Conservation (phyloP, 2,113 vertebrate genomes). For the Pelecanus crispus region DNA sequence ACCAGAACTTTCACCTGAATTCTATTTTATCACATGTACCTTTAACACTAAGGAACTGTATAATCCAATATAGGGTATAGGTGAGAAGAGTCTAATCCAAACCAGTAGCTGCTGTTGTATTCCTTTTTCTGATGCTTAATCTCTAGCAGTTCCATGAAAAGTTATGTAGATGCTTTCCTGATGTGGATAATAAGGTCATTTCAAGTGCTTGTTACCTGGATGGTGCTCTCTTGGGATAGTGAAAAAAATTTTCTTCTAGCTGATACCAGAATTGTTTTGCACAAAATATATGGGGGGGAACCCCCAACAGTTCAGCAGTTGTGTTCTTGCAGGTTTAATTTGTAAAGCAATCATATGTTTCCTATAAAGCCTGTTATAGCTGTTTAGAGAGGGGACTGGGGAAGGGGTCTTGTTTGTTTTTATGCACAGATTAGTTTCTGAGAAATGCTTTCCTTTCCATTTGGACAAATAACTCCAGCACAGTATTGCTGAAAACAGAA, state of each 20-base stretch:
- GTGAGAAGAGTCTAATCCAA: slow-evolving; percentile 55
- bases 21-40: background rate
- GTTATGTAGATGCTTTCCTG: slow-evolving; percentile 62
- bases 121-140: slow-evolving; percentile 23
- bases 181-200: slow-evolving; percentile 73
- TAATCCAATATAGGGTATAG: background rate
- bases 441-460: slow-evolving; percentile 77
- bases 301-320: slow-evolving; percentile 38
- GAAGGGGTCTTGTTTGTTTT: background rate
- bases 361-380: slow-evolving; percentile 78
- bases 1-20: background rate
- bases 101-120: slow-evolving; percentile 17
- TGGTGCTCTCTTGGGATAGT: slow-evolving; percentile 28
- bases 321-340: slow-evolving; percentile 75
- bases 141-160: slow-evolving; percentile 28
- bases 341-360: slow-evolving; percentile 75
- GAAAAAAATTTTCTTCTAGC: slow-evolving; percentile 73
- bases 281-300: slow-evolving; percentile 18
- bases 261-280: background rate
- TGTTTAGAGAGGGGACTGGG: slow-evolving; percentile 39
- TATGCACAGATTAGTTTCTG: slow-evolving; percentile 4
- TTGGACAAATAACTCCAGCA: slow-evolving; percentile 77
- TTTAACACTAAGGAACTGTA: background rate
- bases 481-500: slow-evolving; percentile 74
- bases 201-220: slow-evolving; percentile 74